Percentiles rank a stretch among this genome's conserved stretches.
Evolutionary conservation across 2,888 invertebrate species (phyloP).

Genomic region (Caenorhabditis zanzibari): DNA sequence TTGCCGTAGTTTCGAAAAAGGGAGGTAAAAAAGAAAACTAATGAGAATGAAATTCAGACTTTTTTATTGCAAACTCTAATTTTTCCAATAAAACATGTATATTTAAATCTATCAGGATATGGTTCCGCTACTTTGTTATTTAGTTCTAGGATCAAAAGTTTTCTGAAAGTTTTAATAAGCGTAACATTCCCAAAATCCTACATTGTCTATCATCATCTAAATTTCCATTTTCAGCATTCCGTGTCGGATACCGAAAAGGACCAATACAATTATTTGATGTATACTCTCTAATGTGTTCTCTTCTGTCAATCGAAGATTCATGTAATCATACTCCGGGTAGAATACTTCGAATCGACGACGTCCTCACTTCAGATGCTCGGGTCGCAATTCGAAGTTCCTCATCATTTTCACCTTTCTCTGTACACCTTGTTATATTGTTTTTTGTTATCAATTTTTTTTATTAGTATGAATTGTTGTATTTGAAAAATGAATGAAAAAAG

Average conservation of each 20-base stretch:
- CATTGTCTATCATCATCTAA: neutral
- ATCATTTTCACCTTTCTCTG: neutral
- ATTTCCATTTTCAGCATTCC: slow-evolving; percentile 71
- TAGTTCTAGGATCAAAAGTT: too few species aligned
- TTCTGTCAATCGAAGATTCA: slow-evolving; percentile 65
- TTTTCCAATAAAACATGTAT: too few species aligned
- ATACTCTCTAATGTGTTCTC: slow-evolving; percentile 73
- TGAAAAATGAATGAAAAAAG: slow-evolving; percentile 10
- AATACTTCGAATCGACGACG: slow-evolving; percentile 71
- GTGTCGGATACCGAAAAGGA: slow-evolving; percentile 69
- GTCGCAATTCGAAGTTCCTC: slow-evolving; percentile 59
- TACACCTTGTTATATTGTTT: slow-evolving; percentile 31
- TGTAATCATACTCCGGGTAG: slow-evolving; percentile 72
- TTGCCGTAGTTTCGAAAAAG: too few species aligned
- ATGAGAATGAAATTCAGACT: too few species aligned
- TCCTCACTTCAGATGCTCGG: slow-evolving; percentile 71
- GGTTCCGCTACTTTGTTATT: too few species aligned
- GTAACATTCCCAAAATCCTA: too few species aligned
- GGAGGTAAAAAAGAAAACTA: too few species aligned
- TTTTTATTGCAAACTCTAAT: too few species aligned
- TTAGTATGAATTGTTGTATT: neutral
- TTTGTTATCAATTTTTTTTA: slow-evolving; percentile 26
- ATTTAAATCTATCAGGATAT: too few species aligned
- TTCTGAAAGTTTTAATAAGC: too few species aligned
- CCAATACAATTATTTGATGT: slow-evolving; percentile 73